Evolutionary conservation across 37 sponge, comb jelly and placozoan genomes (phyloP).

Genomic region (Haliclona indistincta): DNA sequence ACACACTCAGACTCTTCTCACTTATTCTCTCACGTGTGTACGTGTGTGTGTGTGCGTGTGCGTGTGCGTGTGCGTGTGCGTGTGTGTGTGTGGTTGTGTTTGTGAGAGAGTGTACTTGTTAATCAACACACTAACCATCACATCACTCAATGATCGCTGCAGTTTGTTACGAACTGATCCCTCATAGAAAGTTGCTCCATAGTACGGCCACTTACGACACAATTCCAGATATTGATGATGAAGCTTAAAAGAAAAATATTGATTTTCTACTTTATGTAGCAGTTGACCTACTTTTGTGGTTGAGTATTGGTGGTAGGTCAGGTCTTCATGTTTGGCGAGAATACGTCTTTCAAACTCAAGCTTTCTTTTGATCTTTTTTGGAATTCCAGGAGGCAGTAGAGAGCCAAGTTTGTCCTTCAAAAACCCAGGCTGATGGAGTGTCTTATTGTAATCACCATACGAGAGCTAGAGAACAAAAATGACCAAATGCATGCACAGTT

Average conservation of each 20-base stretch:
- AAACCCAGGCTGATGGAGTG: conserved; percentile 34
- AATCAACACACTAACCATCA: too few relatives aligned
- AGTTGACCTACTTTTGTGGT: conserved; percentile 10
- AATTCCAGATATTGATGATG: conserved; percentile 52
- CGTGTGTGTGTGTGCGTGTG: too few relatives aligned
- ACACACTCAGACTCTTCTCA: too few relatives aligned
- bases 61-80: too few relatives aligned
- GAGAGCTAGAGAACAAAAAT: conserved; percentile 13
- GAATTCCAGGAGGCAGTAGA: conserved; percentile 38
- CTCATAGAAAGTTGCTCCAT: conserved; percentile 70
- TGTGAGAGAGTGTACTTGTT: too few relatives aligned
- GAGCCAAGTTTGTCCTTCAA: conserved; percentile 32
- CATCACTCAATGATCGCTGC: too few relatives aligned
- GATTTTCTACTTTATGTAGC: too few relatives aligned
- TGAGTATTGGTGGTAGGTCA: conserved; percentile 11
- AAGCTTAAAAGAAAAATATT: conserved; percentile 33
- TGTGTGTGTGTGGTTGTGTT: too few relatives aligned
- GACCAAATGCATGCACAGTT: too few relatives aligned
- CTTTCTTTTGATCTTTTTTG: conserved; percentile 27
- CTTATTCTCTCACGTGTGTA: too few relatives aligned
- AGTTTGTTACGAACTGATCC: too few relatives aligned
- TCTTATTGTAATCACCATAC: conserved; percentile 47
- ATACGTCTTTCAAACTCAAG: conserved; percentile 38
- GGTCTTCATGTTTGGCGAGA: conserved; percentile 33
- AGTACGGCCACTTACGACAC: conserved; percentile 86